These are phyloP conservation scores for Stictocephala bisonia DNA, from an alignment of 2,888 invertebrate genomes.

Conservation along the genomic window DNA sequence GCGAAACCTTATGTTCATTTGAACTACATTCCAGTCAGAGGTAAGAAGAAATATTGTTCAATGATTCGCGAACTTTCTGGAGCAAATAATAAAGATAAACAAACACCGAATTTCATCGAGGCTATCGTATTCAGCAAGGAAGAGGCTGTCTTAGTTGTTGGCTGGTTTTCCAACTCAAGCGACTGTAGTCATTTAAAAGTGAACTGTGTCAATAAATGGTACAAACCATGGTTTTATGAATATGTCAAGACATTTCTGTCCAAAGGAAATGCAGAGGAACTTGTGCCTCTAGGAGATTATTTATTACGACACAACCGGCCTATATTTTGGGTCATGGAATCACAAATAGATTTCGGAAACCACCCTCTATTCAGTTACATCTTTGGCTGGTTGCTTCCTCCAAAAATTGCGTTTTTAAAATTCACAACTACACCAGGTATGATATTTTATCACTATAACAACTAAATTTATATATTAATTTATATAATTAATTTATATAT, in stretches of 20 bases:
- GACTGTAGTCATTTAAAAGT: constrained; percentile 63
- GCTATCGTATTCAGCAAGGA: constrained; percentile 73
- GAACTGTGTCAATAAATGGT: constrained; percentile 73
- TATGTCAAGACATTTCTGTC: constrained; percentile 71
- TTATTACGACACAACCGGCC: constrained; percentile 74
- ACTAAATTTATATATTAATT: too few species aligned
- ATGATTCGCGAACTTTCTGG: constrained; percentile 72
- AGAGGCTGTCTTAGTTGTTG: constrained; percentile 75
- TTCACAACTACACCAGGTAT: constrained; percentile 75
- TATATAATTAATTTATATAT: too few species aligned
- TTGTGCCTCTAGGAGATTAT: constrained; percentile 74
- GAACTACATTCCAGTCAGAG: constrained; percentile 72
- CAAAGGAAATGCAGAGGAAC: constrained; percentile 68
- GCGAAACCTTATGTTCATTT: constrained; percentile 75
- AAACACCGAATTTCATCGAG: constrained; percentile 73
- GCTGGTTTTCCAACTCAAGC: constrained; percentile 73
- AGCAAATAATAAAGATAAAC: constrained; percentile 65
- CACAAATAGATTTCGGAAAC: constrained; percentile 79
- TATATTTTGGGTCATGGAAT: constrained; percentile 80
- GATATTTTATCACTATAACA: too few species aligned
- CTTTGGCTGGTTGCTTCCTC: constrained; percentile 76
- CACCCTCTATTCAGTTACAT: constrained; percentile 71
- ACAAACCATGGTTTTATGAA: constrained; percentile 80
- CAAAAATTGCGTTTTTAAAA: constrained; percentile 78
- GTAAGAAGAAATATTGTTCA: constrained; percentile 73